Evolutionary conservation across 1,140 invertebrate genomes (phyloP), one percentile per base, ranked within the genome.

Genomic region (Aphaenogaster ashmeadi): DNA sequence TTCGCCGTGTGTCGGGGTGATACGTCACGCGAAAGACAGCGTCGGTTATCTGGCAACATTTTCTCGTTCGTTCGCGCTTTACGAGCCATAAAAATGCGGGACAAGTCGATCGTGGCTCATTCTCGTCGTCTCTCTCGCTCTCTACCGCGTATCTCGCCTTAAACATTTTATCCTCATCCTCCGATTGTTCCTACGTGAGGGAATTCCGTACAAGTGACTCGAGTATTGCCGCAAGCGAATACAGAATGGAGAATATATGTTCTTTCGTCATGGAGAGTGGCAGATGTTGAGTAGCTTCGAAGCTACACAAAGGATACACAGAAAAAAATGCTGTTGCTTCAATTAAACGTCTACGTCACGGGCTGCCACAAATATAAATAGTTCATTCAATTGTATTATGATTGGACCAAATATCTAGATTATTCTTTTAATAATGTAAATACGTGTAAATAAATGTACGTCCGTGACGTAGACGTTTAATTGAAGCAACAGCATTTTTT

Each of bases 31-130:
- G 15, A 44, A 71, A 71, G 64, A 58, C 66, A 58, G 33, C n/a
- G 66, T 21, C 21, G 36, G 79, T 81, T 71, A 58, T 81, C 64
- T 81, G 64, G 36, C 62, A 80, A 44, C 50, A 58, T 71, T 69
- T 81, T 18, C 50, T 44, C 64, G 33, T 81, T 81, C 66, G 52
- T n/a, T 9, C 66, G 79, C 50, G 9, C 64, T 81, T 81, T 81
- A 81, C 79, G 79, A 71, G 54, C 80, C 5, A 83, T 83, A 83
- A 83, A 74, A 84, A 84, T 74, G 54, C 80, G 6, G 15, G 41
- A 58, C 80, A 47, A 54, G 41, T 60, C 67, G 69, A 50, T 41
- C 78, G 47, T 80, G 62, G 67, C 62, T 74, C n/a, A 74, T 84
- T 38, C 78, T 18, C 64, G 11, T 44, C 44, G n/a, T 71, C 47